phyloP scores from a whole-genome alignment of 2,888 invertebrate species.

The Tinea pellionella region DNA sequence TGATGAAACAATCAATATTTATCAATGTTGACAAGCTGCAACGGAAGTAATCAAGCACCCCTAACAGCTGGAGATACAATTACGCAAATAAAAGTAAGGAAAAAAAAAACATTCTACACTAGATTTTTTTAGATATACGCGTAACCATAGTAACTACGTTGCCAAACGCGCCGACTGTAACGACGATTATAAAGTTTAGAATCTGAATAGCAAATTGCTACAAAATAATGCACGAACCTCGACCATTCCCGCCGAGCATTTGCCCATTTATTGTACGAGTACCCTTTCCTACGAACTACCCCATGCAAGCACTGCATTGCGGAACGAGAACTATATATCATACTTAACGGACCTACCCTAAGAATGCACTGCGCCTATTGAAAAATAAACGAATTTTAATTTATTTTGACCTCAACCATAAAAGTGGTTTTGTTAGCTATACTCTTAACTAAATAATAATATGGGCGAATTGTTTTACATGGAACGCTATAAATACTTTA shows the following conservation, averaged over 20 bases:
- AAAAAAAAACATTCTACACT: too few relatives aligned
- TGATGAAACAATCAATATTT: not conserved
- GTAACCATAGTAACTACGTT: not conserved
- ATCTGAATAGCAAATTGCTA: constrained; percentile 8
- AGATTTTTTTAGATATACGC: too few relatives aligned
- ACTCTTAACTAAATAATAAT: not conserved
- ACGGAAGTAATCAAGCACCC: not conserved
- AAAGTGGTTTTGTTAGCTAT: not conserved
- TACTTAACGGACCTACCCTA: constrained; percentile 11
- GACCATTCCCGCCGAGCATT: constrained; percentile 7
- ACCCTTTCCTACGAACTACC: constrained; percentile 27
- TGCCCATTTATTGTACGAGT: constrained; percentile 11
- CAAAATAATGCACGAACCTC: constrained; percentile 11
- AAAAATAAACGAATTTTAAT: constrained; percentile 1
- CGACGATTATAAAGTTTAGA: constrained; percentile 5
- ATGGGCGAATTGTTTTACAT: not conserved
- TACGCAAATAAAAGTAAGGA: too few relatives aligned
- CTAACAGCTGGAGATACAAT: too few relatives aligned
- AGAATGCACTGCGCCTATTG: not conserved
- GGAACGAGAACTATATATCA: constrained; percentile 41
- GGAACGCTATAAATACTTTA: not conserved
- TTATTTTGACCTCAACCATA: not conserved
- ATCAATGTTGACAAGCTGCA: not conserved
- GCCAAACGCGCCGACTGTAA: not conserved
- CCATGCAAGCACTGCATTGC: constrained; percentile 64